Evolutionary conservation across 2,113 vertebrate species (phyloP).

Genomic region (Xenus cinereus): DNA sequence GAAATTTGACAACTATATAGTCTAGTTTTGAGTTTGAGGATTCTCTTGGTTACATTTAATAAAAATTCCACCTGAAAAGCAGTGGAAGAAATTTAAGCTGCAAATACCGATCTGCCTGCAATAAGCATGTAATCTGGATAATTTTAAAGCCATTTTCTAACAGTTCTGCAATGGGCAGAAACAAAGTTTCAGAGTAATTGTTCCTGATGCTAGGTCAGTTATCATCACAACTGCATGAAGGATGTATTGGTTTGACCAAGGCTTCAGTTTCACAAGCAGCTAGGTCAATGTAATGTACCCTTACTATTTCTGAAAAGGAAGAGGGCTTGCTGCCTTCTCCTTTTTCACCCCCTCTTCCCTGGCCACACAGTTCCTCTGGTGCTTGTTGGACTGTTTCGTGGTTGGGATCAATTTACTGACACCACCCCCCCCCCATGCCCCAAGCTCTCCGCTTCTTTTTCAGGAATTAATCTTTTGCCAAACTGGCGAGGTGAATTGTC

Average conservation of each 20-base stretch:
- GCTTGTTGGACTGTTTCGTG: background rate
- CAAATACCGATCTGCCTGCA: background rate
- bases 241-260: background rate
- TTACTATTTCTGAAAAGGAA: background rate
- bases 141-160: background rate
- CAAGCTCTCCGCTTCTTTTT: background rate
- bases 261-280: background rate
- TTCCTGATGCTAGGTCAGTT: background rate
- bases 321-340: background rate
- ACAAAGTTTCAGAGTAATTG: background rate
- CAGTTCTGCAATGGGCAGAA: background rate
- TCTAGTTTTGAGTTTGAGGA: background rate
- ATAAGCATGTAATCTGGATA: background rate
- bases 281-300: background rate
- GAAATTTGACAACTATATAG: background rate
- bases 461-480: slow-evolving; percentile 8
- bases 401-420: background rate
- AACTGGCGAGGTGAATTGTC: background rate
- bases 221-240: background rate
- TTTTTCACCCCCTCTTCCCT: background rate
- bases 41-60: background rate
- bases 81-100: background rate
- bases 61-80: background rate
- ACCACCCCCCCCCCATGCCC: background rate
- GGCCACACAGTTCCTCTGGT: background rate